Evolutionary conservation across 2,888 invertebrate species (phyloP), one percentile per base, ranked within the genome.

Genomic region (Ennomos fuscantarius): DNA sequence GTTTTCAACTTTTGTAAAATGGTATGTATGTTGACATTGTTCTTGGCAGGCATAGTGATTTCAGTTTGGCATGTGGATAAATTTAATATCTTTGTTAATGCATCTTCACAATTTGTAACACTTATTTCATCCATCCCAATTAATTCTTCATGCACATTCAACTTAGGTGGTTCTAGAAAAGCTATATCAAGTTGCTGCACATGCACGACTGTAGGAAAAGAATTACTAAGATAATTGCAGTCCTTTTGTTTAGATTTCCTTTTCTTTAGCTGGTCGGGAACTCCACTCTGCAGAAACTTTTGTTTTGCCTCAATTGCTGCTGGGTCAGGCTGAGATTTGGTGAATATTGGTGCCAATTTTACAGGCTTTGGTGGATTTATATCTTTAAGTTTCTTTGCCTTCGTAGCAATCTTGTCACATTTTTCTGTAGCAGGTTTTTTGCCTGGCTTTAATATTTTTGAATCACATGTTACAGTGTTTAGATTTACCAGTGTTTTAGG

Each of bases 291-390:
- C 36, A 96, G 85, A 83, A 96, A 96, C 60, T 93, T 93, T 62
- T 93, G 93, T 68, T 94, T 94, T 6, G 96, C 96, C 78, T 94
- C 94, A 42, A 94, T 56, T 40, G 91, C 83, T 50, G 86, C 92
- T 11, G 93, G 90, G 85, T 95, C 94, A 11, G 92, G 74, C 75
- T 93, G 93, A 8, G 91, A 92, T 81, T 94, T 95, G 39, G 93
- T 75, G 82, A 96, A 96, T 43, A 96, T 89, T n/a, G 96, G 96
- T 1, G 96, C 96, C 40, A 95, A 74, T 82, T 95, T 95, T 0
- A 69, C 63, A 51, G 69, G 40, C 41, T 72, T 76, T 37, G 67
- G 69, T 13, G 50, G 13, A 45, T 33, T 56, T 33, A 32, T 31
- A 40, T 11, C 42, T 47, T 60, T 66, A 47, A 48, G 53, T 55